Evolutionary conservation across 92 coral and sea anemone species (phyloP).

Genomic region (Paramuricea clavata): DNA sequence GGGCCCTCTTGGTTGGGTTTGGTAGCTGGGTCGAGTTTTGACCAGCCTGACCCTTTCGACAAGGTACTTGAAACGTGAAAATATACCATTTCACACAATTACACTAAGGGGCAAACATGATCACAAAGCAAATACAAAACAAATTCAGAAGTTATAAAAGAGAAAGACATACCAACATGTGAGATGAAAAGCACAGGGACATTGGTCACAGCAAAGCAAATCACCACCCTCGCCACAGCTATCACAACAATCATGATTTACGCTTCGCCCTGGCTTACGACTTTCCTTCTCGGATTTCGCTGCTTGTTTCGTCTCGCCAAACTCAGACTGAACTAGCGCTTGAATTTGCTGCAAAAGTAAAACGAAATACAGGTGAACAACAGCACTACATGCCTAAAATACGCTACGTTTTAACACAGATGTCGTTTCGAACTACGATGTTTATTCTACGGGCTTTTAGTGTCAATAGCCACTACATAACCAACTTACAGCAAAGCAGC

Average conservation of each 20-base stretch:
- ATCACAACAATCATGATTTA: slow-evolving; percentile 96
- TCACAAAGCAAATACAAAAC: too few relatives aligned
- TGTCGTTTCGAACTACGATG: neutral
- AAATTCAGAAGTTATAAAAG: too few relatives aligned
- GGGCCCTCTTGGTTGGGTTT: too few relatives aligned
- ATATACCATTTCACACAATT: too few relatives aligned
- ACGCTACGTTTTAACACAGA: slow-evolving; percentile 1
- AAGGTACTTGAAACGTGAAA: too few relatives aligned
- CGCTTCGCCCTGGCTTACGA: slow-evolving; percentile 86
- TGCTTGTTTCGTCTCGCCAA: slow-evolving; percentile 80
- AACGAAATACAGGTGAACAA: slow-evolving; percentile 39
- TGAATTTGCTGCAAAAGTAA: slow-evolving; percentile 84
- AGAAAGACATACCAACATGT: slow-evolving; percentile 88
- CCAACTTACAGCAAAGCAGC: slow-evolving; percentile 96
- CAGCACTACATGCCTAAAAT: neutral
- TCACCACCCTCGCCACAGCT: slow-evolving; percentile 99
- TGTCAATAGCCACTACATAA: slow-evolving; percentile 18
- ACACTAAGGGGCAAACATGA: too few relatives aligned
- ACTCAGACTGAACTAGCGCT: slow-evolving; percentile 97
- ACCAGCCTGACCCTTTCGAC: too few relatives aligned
- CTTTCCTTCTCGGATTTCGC: slow-evolving; percentile 88
- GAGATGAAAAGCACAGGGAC: slow-evolving; percentile 98
- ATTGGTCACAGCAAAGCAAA: slow-evolving; percentile 93
- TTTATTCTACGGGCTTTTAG: slow-evolving; percentile 16
- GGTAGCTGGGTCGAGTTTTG: too few relatives aligned